Base-by-base conservation (phyloP, 2,113 vertebrate species). In the Catharus minimus region DNA sequence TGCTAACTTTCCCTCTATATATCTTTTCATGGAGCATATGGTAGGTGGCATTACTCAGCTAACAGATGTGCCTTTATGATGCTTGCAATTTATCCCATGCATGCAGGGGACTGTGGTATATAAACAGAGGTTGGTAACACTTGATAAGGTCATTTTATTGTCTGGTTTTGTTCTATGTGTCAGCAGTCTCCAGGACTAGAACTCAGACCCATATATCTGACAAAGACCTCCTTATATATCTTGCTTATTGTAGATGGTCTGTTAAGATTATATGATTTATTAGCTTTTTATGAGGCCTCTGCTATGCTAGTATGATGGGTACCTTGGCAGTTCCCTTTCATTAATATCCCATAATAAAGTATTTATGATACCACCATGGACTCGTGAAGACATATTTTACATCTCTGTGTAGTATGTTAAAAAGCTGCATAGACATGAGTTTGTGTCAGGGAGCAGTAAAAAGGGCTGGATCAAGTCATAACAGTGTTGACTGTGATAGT, bases 261-360 rank as follows among this genome's bases (percentile, higher is more conserved):
- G 65, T 90, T 91, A 93, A 89, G 82, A 94, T 82, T 44, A 67
- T 81, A 82, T 92, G 95, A 97, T 96, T 95, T 96, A 96, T 89
- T 87, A 71, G 46, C 75, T 75, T 93, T 95, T 97, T 96, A 93
- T 89, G 57, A 58, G 92, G 55, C 85, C 90, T 96, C 69, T 92
- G 82, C 80, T 92, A 86, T 91, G 78, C 67, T 89, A 77, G 55
- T 7, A 32, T 87, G 69, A 88, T 93, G 66, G 91, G 77, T 91
- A 93, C 71, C 76, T 86, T 95, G 90, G 77, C 87, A 83, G 33
- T 85, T 85, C 43, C 52, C 80, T 96, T 97, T 96, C 95, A 97
- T 97, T 97, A 97, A 91, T 97, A 96, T 91, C 89, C 78, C 92
- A 96, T 97, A 96, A 95, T 58, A 93, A 90, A 95, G 39, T 95